Evolutionary conservation across 1,140 invertebrate species (phyloP).

Genomic region (Drosophila mayri): DNA sequence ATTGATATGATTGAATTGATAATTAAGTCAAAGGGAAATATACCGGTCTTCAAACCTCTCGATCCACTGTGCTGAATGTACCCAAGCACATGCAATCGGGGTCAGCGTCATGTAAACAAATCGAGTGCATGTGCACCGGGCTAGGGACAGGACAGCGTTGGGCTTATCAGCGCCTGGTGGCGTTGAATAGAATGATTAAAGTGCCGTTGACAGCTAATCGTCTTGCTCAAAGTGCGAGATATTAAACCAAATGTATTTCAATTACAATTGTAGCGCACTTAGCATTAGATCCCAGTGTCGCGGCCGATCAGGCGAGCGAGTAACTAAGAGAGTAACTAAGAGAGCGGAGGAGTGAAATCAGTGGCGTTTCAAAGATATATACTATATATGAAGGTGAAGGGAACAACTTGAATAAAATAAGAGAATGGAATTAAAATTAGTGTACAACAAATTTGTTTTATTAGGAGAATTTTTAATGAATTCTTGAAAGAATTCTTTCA

Average conservation of each 20-base stretch:
- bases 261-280: conserved; percentile 52
- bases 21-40: not conserved
- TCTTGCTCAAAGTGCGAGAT: conserved; percentile 44
- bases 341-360: conserved; percentile 1
- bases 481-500: no score
- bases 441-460: not conserved
- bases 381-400: not conserved
- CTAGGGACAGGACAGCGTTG: conserved; percentile 25
- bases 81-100: conserved; percentile 18
- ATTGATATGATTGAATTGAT: not conserved
- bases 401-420: not conserved
- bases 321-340: conserved; percentile 21
- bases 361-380: conserved; percentile 3
- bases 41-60: not conserved
- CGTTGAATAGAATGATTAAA: conserved; percentile 45
- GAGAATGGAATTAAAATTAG: not conserved
- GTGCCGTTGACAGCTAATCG: conserved; percentile 49
- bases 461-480: no score
- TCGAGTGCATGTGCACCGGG: conserved; percentile 47
- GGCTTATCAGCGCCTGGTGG: conserved; percentile 43
- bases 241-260: conserved; percentile 44
- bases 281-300: conserved; percentile 24
- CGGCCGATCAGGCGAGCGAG: conserved; percentile 1
- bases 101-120: conserved; percentile 45
- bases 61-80: conserved; percentile 18